These are phyloP conservation scores for Geotrupes spiniger DNA, from an alignment of 2,888 invertebrate species.

Conservation along the genomic window DNA sequence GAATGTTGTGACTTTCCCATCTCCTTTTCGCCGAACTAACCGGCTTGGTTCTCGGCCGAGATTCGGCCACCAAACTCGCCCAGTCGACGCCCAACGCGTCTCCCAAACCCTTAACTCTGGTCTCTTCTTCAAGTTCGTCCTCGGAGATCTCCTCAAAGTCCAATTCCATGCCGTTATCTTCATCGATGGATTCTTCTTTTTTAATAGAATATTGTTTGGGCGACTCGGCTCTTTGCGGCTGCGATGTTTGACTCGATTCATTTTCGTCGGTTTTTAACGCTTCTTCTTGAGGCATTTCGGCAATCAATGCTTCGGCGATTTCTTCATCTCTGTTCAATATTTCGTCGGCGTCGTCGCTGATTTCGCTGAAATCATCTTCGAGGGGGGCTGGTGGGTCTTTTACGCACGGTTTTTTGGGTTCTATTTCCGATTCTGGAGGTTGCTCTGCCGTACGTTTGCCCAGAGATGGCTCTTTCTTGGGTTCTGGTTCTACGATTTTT, in stretches of 20 bases:
- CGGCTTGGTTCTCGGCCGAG: conserved; percentile 56
- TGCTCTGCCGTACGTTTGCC: conserved; percentile 42
- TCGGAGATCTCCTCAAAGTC: conserved; percentile 91
- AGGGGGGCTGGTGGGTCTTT: conserved; percentile 52
- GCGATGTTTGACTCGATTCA: conserved; percentile 35
- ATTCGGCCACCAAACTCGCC: conserved; percentile 84
- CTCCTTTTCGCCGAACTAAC: conserved; percentile 64
- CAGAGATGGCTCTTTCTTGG: conserved; percentile 31
- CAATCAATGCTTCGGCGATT: conserved; percentile 28
- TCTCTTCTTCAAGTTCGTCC: conserved; percentile 83
- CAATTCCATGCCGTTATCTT: conserved; percentile 66
- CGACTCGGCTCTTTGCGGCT: conserved; percentile 33
- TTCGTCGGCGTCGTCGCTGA: conserved; percentile 86
- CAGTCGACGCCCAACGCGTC: conserved; percentile 96
- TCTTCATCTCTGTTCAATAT: conserved; percentile 76
- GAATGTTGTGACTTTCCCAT: conserved; percentile 77
- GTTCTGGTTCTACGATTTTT: conserved; percentile 35
- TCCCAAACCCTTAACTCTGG: conserved; percentile 70
- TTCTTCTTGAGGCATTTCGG: conserved; percentile 24
- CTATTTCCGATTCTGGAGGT: conserved; percentile 47
- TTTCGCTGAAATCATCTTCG: conserved; percentile 78
- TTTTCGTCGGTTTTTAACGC: conserved; percentile 33
- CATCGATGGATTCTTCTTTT: conserved; percentile 59
- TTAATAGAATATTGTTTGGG: conserved; percentile 33
- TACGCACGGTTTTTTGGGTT: conserved; percentile 51